A percentile compares a stretch with the other conserved stretches of the same genome.
Conservation (phyloP, 2,797 vertebrate species). For the Antrozous pallidus region DNA sequence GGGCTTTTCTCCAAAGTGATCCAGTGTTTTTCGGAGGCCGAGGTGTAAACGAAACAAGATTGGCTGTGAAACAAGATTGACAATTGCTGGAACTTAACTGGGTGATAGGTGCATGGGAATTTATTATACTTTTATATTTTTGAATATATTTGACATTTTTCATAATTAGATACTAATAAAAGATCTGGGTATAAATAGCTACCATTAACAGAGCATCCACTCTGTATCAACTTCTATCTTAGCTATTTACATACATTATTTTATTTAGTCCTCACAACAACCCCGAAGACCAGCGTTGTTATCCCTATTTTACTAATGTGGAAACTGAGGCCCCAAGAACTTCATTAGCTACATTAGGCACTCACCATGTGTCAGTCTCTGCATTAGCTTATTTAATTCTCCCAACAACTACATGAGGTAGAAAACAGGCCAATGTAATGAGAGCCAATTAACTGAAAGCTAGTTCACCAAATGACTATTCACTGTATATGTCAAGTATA, state of each 20-base stretch:
- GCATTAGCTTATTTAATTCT: constrained; percentile 40
- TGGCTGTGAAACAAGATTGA: neutral
- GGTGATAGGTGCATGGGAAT: neutral
- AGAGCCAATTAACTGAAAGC: constrained; percentile 17
- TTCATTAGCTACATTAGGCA: constrained; percentile 1
- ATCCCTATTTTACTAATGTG: constrained; percentile 14
- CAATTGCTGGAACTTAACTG: constrained; percentile 36
- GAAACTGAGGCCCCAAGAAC: constrained; percentile 20
- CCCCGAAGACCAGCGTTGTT: constrained; percentile 9
- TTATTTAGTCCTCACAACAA: constrained; percentile 9
- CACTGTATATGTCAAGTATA: neutral
- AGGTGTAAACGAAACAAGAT: constrained; percentile 32
- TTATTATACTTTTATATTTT: constrained; percentile 44
- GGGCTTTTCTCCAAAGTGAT: constrained; percentile 25
- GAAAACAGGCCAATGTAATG: constrained; percentile 34
- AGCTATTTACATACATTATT: constrained; percentile 22
- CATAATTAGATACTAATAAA: constrained; percentile 39
- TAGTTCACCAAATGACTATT: constrained; percentile 11
- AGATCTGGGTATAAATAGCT: neutral
- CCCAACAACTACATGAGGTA: neutral
- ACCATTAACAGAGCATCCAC: constrained; percentile 24
- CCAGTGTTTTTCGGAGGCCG: neutral
- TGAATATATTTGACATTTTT: constrained; percentile 26
- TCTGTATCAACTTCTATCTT: constrained; percentile 35
- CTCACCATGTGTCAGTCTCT: neutral